Percentiles rank a stretch among this genome's conserved stretches.
These are phyloP conservation scores for Boloria selene DNA, from an alignment of 2,888 invertebrate species.

Conservation along the genomic window DNA sequence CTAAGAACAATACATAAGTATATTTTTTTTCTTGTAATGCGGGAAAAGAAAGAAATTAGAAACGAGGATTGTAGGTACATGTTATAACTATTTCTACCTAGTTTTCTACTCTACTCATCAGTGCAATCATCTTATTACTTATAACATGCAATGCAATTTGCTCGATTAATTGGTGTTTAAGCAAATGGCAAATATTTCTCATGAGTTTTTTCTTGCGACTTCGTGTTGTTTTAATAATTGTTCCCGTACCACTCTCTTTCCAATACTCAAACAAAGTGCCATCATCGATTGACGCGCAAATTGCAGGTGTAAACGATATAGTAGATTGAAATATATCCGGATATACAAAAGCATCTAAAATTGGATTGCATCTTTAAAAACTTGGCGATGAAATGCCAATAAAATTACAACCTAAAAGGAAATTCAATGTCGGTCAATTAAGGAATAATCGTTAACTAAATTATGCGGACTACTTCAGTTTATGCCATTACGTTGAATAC, in stretches of 20 bases:
- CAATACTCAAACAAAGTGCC: neutral
- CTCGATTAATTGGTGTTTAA: too few species aligned
- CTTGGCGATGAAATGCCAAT: constrained; percentile 43
- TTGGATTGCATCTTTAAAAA: constrained; percentile 31
- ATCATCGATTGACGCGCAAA: constrained; percentile 16
- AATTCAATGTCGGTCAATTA: constrained; percentile 42
- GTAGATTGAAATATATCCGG: constrained; percentile 13
- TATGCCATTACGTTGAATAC: constrained; percentile 12
- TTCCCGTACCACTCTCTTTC: neutral
- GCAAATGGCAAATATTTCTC: too few species aligned
- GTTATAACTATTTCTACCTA: too few species aligned
- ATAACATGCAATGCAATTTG: too few species aligned
- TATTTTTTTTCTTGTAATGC: too few species aligned
- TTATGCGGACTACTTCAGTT: constrained; percentile 26
- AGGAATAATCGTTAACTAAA: constrained; percentile 36
- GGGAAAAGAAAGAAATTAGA: too few species aligned
- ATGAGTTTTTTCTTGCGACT: too few species aligned
- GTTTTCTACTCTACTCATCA: too few species aligned
- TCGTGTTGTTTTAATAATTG: neutral
- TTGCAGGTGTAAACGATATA: constrained; percentile 16
- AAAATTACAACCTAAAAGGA: constrained; percentile 41
- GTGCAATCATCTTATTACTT: too few species aligned
- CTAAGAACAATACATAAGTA: too few species aligned
- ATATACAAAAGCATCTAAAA: constrained; percentile 20
- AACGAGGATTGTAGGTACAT: too few species aligned